phyloP scores from a whole-genome alignment of 2,113 vertebrate genomes.

The Anhinga rufa region DNA sequence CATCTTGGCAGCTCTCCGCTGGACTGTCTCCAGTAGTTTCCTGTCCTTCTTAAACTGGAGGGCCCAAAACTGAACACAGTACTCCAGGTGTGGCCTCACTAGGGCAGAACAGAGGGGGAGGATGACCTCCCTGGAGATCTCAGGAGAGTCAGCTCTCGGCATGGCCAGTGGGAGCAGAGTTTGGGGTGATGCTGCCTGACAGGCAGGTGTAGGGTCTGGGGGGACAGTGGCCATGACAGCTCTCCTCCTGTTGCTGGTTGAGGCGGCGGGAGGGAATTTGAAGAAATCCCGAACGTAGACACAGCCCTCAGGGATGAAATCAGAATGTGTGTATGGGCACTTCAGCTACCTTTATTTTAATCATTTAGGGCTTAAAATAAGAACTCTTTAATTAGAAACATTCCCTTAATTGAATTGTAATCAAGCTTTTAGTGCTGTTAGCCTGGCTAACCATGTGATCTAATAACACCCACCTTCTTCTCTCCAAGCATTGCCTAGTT shows the following conservation, averaged over 20 bases:
- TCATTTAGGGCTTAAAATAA: conserved; percentile 60
- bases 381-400: conserved; percentile 51
- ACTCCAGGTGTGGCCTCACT: too few species aligned
- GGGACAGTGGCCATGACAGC: neutral
- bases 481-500: conserved; percentile 20
- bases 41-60: too few species aligned
- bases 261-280: neutral
- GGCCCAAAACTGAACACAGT: too few species aligned
- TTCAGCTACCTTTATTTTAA: conserved; percentile 55
- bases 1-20: too few species aligned
- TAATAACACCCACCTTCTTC: conserved; percentile 38
- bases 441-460: conserved; percentile 15
- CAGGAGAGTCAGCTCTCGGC: neutral
- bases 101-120: too few species aligned
- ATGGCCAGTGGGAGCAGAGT: neutral
- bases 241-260: neutral
- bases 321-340: neutral
- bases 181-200: neutral
- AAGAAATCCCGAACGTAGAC: neutral
- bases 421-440: conserved; percentile 39
- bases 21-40: too few species aligned
- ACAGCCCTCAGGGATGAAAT: neutral
- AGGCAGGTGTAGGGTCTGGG: neutral
- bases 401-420: conserved; percentile 61
- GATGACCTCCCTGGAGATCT: too few species aligned